Conservation (phyloP, 2,113 vertebrate genomes). For the Neodontobutis hainanensis region DNA sequence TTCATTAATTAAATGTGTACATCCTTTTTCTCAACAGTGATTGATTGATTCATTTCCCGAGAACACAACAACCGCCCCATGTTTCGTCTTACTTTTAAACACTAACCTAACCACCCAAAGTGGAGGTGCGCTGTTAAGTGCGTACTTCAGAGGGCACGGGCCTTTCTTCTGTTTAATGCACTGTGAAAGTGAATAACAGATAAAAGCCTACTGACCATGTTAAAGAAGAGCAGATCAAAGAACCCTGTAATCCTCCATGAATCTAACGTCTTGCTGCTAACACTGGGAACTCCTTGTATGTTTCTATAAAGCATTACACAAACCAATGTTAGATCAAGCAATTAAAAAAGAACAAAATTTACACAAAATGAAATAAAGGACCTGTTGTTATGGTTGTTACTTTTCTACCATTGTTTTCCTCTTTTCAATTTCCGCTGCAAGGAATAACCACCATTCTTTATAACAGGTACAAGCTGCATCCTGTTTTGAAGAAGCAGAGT, state of each 20-base stretch:
- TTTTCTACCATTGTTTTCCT: no score
- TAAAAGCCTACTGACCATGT: conserved; percentile 32
- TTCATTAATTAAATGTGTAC: no score
- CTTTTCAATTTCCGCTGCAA: no score
- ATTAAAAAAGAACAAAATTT: neutral
- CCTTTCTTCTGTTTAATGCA: conserved; percentile 18
- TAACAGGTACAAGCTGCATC: no score
- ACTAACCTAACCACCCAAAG: conserved; percentile 1
- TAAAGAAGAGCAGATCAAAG: conserved; percentile 30
- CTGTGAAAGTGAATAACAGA: conserved; percentile 42
- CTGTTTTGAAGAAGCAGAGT: neutral
- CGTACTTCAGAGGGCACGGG: neutral
- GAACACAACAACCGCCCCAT: no score
- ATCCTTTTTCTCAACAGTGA: no score
- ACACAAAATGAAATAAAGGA: neutral
- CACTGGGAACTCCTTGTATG: neutral
- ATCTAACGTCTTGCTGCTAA: conserved; percentile 7
- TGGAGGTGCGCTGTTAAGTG: conserved; percentile 1
- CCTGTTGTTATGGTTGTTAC: no score
- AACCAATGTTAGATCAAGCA: neutral
- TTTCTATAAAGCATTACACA: neutral
- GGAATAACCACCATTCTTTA: no score
- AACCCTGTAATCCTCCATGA: conserved; percentile 16
- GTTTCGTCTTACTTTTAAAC: neutral
- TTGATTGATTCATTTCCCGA: no score